Percentiles rank a stretch among this genome's conserved stretches.
These are phyloP conservation scores for Dicyrtomina minuta DNA, from an alignment of 2,888 invertebrate species.

Conservation along the genomic window DNA sequence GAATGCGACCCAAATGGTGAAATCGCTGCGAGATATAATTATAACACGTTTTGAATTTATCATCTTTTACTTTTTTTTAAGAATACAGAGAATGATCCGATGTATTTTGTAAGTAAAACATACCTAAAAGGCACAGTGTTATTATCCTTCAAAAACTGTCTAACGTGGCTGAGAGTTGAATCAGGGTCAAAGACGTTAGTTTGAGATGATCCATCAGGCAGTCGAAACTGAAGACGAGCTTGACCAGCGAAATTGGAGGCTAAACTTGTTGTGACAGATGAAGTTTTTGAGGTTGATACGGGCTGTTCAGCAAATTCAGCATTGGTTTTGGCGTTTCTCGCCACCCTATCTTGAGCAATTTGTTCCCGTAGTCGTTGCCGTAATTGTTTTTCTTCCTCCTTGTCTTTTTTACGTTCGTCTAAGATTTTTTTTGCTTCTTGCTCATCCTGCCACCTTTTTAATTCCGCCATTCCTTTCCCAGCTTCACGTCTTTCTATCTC, in stretches of 20 bases:
- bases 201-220: constrained; percentile 76
- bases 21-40: constrained; percentile 58
- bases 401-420: constrained; percentile 74
- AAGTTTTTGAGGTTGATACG: constrained; percentile 5
- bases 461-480: constrained; percentile 71
- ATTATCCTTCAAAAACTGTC: constrained; percentile 56
- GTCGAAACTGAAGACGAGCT: constrained; percentile 79
- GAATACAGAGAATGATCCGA: neutral
- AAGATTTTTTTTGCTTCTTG: constrained; percentile 70
- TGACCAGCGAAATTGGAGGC: constrained; percentile 57
- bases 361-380: constrained; percentile 77
- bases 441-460: constrained; percentile 74
- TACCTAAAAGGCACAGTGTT: constrained; percentile 45
- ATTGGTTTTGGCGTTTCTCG: constrained; percentile 57
- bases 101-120: neutral
- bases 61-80: neutral
- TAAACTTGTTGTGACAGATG: constrained; percentile 22
- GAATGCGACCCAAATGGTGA: constrained; percentile 74
- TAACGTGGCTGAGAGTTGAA: constrained; percentile 65
- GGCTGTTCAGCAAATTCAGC: constrained; percentile 37
- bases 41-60: constrained; percentile 1
- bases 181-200: constrained; percentile 72
- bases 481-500: constrained; percentile 73
- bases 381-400: constrained; percentile 71
- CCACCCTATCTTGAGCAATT: constrained; percentile 81